A percentile compares a stretch with the other conserved stretches of the same genome.
phyloP scores from a whole-genome alignment of 2,113 vertebrate species.

The Rhombomys opimus region DNA sequence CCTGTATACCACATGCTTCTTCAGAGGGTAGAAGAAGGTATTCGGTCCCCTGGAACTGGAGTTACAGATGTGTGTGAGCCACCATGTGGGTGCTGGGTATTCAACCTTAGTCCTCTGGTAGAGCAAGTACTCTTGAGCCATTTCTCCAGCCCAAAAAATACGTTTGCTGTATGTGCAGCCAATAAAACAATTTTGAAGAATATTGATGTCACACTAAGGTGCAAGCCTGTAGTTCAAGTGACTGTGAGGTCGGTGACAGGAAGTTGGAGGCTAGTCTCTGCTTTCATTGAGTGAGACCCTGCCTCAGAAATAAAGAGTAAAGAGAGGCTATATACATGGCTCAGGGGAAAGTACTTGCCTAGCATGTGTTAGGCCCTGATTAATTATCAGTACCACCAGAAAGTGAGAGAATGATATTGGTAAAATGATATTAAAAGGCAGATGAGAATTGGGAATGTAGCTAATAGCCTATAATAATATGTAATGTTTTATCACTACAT shows the following conservation, averaged over 20 bases:
- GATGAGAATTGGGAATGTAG: not conserved
- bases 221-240: not conserved
- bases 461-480: not conserved
- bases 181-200: conserved; percentile 32
- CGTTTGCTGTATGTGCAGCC: not conserved
- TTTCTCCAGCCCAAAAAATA: not conserved
- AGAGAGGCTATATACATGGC: not conserved
- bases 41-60: not conserved
- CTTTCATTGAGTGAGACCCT: not conserved
- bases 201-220: not conserved
- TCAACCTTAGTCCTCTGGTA: not conserved
- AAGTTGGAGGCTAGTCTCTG: not conserved
- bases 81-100: not conserved
- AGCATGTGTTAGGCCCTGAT: not conserved
- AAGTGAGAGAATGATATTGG: not conserved
- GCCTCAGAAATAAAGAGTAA: not conserved
- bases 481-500: not conserved
- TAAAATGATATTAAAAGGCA: not conserved
- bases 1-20: not conserved
- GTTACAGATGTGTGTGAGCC: not conserved
- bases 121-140: not conserved
- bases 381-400: not conserved
- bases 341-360: not conserved
- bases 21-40: not conserved
- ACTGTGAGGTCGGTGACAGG: not conserved